These are phyloP conservation scores for Hydrotaea cyrtoneurina DNA, from an alignment of 2,888 invertebrate species.

Conservation along the genomic window DNA sequence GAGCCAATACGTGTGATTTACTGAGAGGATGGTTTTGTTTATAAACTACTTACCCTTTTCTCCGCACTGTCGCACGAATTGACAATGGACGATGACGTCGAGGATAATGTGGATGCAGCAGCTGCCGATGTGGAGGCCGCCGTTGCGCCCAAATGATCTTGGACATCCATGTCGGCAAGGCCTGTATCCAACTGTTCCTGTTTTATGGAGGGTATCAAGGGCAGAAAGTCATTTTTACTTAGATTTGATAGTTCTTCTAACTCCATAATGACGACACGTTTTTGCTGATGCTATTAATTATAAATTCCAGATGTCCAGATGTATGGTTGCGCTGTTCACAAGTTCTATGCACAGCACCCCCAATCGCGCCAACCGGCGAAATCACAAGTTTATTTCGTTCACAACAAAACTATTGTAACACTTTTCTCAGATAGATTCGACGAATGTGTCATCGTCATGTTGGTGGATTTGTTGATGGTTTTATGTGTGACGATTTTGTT, in stretches of 20 bases:
- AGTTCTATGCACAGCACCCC: background rate
- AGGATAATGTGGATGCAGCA: constrained; percentile 70
- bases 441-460: background rate
- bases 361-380: background rate
- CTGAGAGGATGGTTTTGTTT: no score
- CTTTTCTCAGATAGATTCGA: background rate
- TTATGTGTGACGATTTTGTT: constrained; percentile 1
- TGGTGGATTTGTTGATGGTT: background rate
- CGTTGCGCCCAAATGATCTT: constrained; percentile 72
- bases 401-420: constrained; percentile 11
- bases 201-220: constrained; percentile 79
- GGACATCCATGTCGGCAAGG: constrained; percentile 74
- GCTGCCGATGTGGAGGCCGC: constrained; percentile 73
- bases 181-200: constrained; percentile 79
- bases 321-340: background rate
- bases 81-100: constrained; percentile 75
- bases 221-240: constrained; percentile 79
- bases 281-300: background rate
- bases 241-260: constrained; percentile 79
- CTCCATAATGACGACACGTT: constrained; percentile 74
- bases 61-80: constrained; percentile 81
- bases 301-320: background rate
- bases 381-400: background rate
- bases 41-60: constrained; percentile 79
- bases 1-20: no score